Evolutionary conservation across 1,140 invertebrate genomes (phyloP).

Genomic region (Diabrotica virgifera): DNA sequence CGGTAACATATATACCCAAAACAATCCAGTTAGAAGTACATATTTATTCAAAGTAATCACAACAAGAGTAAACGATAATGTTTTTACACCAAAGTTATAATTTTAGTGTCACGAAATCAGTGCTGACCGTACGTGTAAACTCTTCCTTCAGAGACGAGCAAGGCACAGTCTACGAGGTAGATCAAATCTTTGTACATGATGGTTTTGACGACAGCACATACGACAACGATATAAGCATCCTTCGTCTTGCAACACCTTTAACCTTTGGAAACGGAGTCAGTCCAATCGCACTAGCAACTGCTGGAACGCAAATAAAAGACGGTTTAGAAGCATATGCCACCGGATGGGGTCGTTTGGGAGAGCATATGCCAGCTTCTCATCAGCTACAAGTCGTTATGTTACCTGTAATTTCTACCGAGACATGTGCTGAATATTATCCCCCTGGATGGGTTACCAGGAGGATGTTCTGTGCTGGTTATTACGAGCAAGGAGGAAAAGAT

Average conservation of each 20-base stretch:
- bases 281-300: conserved; percentile 9
- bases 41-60: too few species aligned
- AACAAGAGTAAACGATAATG: too few species aligned
- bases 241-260: conserved; percentile 41
- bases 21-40: too few species aligned
- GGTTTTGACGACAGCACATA: conserved; percentile 44
- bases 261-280: conserved; percentile 1
- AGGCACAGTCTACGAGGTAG: conserved; percentile 43
- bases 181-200: conserved; percentile 45
- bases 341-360: conserved; percentile 54
- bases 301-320: conserved; percentile 3
- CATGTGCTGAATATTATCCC: conserved; percentile 37
- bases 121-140: conserved; percentile 34
- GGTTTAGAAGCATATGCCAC: conserved; percentile 48
- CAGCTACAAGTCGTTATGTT: conserved; percentile 41
- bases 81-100: too few species aligned
- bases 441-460: conserved; percentile 28
- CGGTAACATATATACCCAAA: too few species aligned
- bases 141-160: conserved; percentile 34
- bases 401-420: conserved; percentile 37
- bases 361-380: conserved; percentile 17
- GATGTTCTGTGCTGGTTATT: conserved; percentile 50
- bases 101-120: conserved; percentile 14
- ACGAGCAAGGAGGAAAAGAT: conserved; percentile 25
- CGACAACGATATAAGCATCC: conserved; percentile 55